phyloP scores from a whole-genome alignment of 1,140 invertebrate species.

The Bombus impatiens region DNA sequence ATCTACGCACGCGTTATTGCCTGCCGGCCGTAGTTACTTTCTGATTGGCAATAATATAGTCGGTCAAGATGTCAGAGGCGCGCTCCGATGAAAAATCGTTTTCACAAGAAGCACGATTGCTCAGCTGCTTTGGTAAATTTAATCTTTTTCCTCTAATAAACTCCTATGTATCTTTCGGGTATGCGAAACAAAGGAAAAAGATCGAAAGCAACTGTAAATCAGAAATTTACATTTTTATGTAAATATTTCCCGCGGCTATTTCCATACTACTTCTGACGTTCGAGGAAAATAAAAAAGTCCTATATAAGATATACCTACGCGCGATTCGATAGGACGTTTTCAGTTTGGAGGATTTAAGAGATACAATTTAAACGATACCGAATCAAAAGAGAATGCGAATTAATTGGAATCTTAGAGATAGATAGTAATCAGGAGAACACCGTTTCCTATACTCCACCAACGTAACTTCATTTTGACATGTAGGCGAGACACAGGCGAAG shows the following conservation, averaged over 20 bases:
- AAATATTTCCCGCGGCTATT: not conserved
- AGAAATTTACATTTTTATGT: not conserved
- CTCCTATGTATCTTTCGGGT: too few relatives aligned
- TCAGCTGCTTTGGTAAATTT: not conserved
- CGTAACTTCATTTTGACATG: conserved; percentile 19
- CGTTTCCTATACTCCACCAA: not conserved
- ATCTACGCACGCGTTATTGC: conserved; percentile 33
- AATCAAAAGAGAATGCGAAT: not conserved
- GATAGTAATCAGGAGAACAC: conserved; percentile 9
- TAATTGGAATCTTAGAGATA: conserved; percentile 39
- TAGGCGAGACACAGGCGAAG: not conserved
- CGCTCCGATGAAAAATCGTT: not conserved
- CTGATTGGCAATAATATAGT: not conserved
- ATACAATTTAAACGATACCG: not conserved
- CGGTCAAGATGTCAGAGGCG: not conserved
- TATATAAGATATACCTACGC: not conserved
- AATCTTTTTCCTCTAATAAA: not conserved
- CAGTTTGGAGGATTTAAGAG: conserved; percentile 14
- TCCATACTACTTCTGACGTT: not conserved
- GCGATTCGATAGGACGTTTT: not conserved
- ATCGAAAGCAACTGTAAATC: too few relatives aligned
- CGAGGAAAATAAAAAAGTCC: not conserved
- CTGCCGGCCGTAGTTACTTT: conserved; percentile 4
- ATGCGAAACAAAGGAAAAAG: not conserved
- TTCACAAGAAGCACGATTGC: not conserved